These are phyloP conservation scores for Thymelicus sylvestris DNA, from an alignment of 2,888 invertebrate species.

Conservation along the genomic window DNA sequence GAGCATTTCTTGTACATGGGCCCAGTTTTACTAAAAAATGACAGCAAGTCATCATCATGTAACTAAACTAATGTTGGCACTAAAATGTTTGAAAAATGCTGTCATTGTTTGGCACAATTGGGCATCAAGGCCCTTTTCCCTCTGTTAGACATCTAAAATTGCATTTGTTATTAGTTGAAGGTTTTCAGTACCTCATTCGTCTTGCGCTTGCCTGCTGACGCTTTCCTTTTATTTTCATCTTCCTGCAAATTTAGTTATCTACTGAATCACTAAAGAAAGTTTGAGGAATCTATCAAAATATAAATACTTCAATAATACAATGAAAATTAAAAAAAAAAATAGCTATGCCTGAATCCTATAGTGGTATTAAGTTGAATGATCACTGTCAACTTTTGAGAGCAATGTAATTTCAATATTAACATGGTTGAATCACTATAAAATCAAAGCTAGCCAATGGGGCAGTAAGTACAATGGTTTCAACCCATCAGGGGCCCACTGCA, in stretches of 20 bases:
- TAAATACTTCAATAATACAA: too few relatives aligned
- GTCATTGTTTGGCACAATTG: slow-evolving; percentile 56
- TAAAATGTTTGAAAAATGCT: slow-evolving; percentile 26
- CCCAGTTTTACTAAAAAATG: slow-evolving; percentile 56
- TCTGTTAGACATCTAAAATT: slow-evolving; percentile 58
- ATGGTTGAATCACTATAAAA: too few relatives aligned
- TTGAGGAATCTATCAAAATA: slow-evolving; percentile 20
- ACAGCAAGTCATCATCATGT: slow-evolving; percentile 42
- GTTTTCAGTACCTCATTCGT: slow-evolving; percentile 85
- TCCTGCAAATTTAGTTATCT: slow-evolving; percentile 80
- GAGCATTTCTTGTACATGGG: slow-evolving; percentile 40
- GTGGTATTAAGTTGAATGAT: too few relatives aligned
- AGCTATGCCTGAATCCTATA: too few relatives aligned
- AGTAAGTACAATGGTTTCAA: too few relatives aligned
- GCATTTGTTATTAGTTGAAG: slow-evolving; percentile 72
- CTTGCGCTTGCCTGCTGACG: slow-evolving; percentile 79
- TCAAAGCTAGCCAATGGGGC: too few relatives aligned
- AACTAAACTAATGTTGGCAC: not conserved
- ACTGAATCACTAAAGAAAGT: slow-evolving; percentile 57
- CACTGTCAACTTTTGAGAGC: too few relatives aligned
- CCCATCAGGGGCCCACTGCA: too few relatives aligned
- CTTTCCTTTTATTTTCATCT: slow-evolving; percentile 83
- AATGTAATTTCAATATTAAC: too few relatives aligned
- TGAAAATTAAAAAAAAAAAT: too few relatives aligned
- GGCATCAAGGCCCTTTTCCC: slow-evolving; percentile 69